Evolutionary conservation across 2,797 vertebrate genomes (phyloP).

Genomic region (Syndactyla subalaris): DNA sequence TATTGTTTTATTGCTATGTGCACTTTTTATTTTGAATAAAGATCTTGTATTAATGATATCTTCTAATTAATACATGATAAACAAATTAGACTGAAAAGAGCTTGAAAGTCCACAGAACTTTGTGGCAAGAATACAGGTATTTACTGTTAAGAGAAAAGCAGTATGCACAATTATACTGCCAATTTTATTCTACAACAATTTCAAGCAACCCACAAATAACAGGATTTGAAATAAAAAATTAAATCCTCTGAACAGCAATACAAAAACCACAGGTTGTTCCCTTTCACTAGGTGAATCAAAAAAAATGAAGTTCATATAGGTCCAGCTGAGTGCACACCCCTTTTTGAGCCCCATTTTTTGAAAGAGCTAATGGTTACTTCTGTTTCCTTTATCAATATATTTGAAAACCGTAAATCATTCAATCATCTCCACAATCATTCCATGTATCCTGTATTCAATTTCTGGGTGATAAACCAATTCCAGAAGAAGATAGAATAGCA

Average conservation of each 20-base stretch:
- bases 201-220: not conserved
- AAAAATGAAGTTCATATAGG: not conserved
- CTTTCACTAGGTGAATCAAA: not conserved
- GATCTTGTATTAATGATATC: not conserved
- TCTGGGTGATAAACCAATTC: not conserved
- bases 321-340: not conserved
- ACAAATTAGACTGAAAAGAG: not conserved
- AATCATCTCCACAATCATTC: not conserved
- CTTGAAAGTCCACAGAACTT: not conserved
- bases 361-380: not conserved
- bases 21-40: not conserved
- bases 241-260: not conserved
- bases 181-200: not conserved
- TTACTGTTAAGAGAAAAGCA: not conserved
- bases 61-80: not conserved
- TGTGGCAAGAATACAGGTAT: not conserved
- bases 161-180: accelerated
- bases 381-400: not conserved
- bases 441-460: not conserved
- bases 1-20: not conserved
- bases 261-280: not conserved
- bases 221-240: not conserved
- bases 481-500: not conserved
- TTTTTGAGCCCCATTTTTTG: not conserved
- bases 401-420: not conserved